Base-by-base conservation (phyloP, 2,113 vertebrate genomes). In the Charina bottae region DNA sequence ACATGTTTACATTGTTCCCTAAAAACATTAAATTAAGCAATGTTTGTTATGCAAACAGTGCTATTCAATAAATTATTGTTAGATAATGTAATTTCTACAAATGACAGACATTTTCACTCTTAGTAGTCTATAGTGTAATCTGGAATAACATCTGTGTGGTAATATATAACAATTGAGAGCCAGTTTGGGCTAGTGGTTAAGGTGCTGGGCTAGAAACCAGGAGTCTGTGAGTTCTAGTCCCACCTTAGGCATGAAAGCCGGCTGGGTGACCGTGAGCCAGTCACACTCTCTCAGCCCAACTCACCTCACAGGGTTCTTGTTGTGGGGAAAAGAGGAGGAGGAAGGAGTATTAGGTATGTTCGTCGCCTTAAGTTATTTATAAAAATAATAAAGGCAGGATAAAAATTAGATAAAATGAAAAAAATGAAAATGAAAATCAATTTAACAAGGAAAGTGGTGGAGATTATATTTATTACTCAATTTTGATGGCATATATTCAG, bases 101-200 rank as follows among this genome's bases (percentile, higher is more conserved):
- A 94, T 21, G 88, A 92, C 85, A 93, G 93, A 86, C 94, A 95
- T 90, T 93, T 97, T 95, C 91, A 94, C 90, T 97, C 94, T 96
- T 92, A 92, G 90, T 89, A 92, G 92, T 94, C 90, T 95, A 93
- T 59, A 85, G 68, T 96, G 96, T 97, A 96, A 96, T 94, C 91
- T 93, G 95, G 96, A 96, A 96, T 95, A 96, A 93, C 95, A 95
- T 96, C 95, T 96, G 95, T 90, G 95, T 94, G 58, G 72, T 92
- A 92, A 89, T 0, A 9, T 78, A 94, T 62, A 93, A 95, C 90
- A n/a, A n/a, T n/a, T n/a, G n/a, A n/a, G n/a, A n/a, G n/a, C n/a
- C n/a, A n/a, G n/a, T n/a, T n/a, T n/a, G n/a, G n/a, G n/a, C n/a
- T n/a, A n/a, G n/a, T n/a, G n/a, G n/a, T n/a, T n/a, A n/a, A n/a